phyloP scores from a whole-genome alignment of 2,113 vertebrate genomes.

The Haliaeetus leucogaster region DNA sequence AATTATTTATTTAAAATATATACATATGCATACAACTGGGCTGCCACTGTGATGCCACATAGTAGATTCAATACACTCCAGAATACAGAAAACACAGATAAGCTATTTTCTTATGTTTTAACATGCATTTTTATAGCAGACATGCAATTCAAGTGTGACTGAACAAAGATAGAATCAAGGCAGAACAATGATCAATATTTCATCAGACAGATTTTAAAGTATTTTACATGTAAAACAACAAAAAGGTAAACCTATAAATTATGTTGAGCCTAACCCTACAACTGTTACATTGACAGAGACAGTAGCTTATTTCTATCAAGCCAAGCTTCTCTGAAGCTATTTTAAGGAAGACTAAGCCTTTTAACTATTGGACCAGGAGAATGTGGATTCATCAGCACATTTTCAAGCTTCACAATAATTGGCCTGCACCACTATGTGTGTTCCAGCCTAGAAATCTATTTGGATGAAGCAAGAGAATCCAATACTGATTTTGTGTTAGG shows the following conservation, averaged over 20 bases:
- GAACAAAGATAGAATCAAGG: neutral
- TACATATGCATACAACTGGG: neutral
- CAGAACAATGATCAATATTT: neutral
- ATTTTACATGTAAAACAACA: neutral
- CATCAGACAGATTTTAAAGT: neutral
- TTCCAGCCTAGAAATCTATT: neutral
- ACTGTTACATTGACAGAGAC: neutral
- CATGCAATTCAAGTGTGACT: neutral
- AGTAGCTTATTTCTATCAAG: neutral
- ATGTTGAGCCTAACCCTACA: neutral
- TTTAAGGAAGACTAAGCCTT: neutral
- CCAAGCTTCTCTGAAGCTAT: neutral
- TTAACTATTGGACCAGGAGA: neutral
- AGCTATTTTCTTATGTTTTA: neutral
- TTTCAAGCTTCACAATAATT: neutral
- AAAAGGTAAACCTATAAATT: neutral
- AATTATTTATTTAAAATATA: constrained; percentile 45
- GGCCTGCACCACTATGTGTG: neutral
- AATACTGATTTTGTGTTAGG: neutral
- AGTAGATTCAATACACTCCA: neutral
- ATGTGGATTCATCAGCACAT: neutral
- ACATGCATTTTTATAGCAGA: neutral
- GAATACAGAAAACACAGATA: neutral
- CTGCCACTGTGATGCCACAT: constrained; percentile 39
- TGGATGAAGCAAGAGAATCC: neutral